phyloP scores from a whole-genome alignment of 2,797 vertebrate genomes.

The Neopelma chrysocephalum region DNA sequence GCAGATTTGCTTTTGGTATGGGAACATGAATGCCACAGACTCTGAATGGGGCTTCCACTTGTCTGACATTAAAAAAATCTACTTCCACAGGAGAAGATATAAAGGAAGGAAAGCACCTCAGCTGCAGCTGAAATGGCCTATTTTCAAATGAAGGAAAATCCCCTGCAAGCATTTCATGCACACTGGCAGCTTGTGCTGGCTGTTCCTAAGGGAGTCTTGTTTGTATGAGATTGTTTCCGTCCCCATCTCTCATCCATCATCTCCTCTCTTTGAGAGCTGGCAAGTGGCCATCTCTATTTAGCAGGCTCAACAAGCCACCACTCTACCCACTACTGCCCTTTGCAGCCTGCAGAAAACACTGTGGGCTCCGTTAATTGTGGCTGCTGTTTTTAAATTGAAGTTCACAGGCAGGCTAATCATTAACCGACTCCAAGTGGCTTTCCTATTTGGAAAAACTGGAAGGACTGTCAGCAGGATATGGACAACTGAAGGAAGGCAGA shows the following conservation, averaged over 20 bases:
- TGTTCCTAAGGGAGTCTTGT: background rate
- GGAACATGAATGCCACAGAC: background rate
- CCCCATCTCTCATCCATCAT: constrained; percentile 15
- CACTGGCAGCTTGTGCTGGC: background rate
- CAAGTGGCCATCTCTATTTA: constrained; percentile 25
- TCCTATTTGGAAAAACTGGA: background rate
- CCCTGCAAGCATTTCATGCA: background rate
- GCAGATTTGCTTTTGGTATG: background rate
- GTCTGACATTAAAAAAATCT: background rate
- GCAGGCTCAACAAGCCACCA: constrained; percentile 10
- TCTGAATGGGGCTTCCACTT: background rate
- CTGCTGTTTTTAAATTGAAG: constrained; percentile 56
- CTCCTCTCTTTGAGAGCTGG: constrained; percentile 22
- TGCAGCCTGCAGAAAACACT: constrained; percentile 9
- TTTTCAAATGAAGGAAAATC: background rate
- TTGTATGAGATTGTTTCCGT: constrained; percentile 21
- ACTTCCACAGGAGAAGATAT: background rate
- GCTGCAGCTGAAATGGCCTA: background rate
- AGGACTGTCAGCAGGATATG: background rate
- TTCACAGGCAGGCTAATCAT: constrained; percentile 34
- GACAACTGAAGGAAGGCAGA: background rate
- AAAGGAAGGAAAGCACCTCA: background rate
- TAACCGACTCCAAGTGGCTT: constrained; percentile 1
- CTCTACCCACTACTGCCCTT: background rate
- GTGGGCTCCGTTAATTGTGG: constrained; percentile 19